These are phyloP conservation scores for Dolichotis patagonum DNA, from an alignment of 2,113 vertebrate genomes.

Conservation along the genomic window DNA sequence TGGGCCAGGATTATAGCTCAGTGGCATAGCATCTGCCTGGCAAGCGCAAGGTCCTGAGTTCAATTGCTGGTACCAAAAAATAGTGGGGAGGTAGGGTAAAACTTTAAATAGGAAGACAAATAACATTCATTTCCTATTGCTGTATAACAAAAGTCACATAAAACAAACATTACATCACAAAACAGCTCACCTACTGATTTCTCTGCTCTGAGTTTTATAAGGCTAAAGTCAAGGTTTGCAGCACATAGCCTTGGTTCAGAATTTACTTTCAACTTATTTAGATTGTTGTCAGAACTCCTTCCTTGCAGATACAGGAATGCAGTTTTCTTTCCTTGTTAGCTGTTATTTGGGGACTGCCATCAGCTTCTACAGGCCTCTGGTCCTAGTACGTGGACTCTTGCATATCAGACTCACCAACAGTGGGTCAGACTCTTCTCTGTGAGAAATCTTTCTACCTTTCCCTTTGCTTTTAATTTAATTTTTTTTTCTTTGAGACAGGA, in stretches of 20 bases:
- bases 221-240: background rate
- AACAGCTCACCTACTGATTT: background rate
- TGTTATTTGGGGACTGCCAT: background rate
- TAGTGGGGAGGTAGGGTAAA: background rate
- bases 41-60: too few species aligned
- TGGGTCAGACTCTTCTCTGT: background rate
- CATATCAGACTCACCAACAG: background rate
- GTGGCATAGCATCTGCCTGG: too few species aligned
- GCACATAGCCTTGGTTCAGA: background rate
- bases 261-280: background rate
- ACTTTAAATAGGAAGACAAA: background rate
- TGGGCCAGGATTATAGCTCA: too few species aligned
- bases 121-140: background rate
- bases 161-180: background rate
- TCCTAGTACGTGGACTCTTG: background rate
- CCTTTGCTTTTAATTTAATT: background rate
- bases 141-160: background rate
- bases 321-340: background rate
- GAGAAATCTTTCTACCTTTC: background rate
- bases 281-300: conserved; percentile 44
- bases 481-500: background rate
- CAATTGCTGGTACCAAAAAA: too few species aligned
- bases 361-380: background rate
- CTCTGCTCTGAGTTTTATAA: conserved; percentile 20
- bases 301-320: background rate